These are phyloP conservation scores for Microplitis deprimator DNA, from an alignment of 2,888 invertebrate genomes.

Conservation along the genomic window DNA sequence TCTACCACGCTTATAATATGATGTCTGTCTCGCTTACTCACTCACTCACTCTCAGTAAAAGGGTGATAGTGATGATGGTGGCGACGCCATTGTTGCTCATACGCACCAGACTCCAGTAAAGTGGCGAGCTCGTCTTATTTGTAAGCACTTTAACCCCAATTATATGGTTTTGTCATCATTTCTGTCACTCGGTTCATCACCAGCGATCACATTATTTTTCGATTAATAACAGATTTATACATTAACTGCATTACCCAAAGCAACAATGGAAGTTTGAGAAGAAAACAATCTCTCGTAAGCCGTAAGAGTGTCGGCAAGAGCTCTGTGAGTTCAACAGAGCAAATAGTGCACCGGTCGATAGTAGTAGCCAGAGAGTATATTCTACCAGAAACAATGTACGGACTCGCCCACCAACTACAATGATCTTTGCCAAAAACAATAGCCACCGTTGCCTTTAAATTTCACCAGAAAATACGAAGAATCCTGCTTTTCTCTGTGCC, in stretches of 20 bases:
- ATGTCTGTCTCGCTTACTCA: conserved; percentile 46
- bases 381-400: conserved; percentile 51
- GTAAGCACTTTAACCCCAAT: conserved; percentile 59
- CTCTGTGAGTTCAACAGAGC: conserved; percentile 65
- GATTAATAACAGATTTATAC: too few relatives aligned
- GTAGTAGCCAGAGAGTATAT: too few relatives aligned
- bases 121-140: conserved; percentile 59
- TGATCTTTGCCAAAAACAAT: conserved; percentile 68
- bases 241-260: too few relatives aligned
- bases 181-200: conserved; percentile 9
- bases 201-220: background rate
- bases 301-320: conserved; percentile 51
- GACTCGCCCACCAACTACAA: conserved; percentile 65
- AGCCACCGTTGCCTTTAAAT: conserved; percentile 59
- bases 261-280: too few relatives aligned
- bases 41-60: conserved; percentile 40
- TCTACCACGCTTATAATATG: conserved; percentile 58
- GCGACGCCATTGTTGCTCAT: conserved; percentile 59
- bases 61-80: conserved; percentile 40
- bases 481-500: background rate
- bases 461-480: conserved; percentile 55
- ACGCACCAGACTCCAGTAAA: conserved; percentile 54
- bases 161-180: conserved; percentile 40
- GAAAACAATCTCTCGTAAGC: background rate
- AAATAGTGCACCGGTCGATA: conserved; percentile 58